Base-by-base conservation (phyloP, 2,113 vertebrate genomes). In the Leptodactylus fuscus region DNA sequence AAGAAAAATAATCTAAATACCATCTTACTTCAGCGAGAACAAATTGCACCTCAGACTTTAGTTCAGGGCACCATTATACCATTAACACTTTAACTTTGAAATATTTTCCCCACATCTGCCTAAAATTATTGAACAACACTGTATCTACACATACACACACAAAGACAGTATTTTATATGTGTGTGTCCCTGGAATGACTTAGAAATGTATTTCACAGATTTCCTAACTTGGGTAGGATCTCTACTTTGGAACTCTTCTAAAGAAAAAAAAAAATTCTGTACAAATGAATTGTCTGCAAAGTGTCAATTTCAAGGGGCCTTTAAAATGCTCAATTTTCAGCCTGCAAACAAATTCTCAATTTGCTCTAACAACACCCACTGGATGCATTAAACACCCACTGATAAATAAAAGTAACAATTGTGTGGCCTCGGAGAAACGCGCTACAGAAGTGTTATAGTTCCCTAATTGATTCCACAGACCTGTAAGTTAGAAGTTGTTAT, bases 281-380 rank as follows among this genome's bases (percentile, higher is more conserved):
- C 11, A 73, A 83, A 75, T 75, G 60, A 79, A 77, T 69, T 77
- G 83, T 69, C 32, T 67, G 74, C n/a, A 78, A 85, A 85, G 83
- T 85, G 74, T 65, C 77, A 76, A 67, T 78, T 85, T 85, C 83
- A 78, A 13, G 83, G 60, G 83, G 60, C 74, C 41, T 78, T 85
- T 85, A 51, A 85, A 85, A 51, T 51, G 24, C 74, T 78, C 44
- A 24, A 83, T 78, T 78, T 85, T 85, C 83, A 78, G 83, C 60
- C 83, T 69, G 83, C 74, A 85, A 85, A 85, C 74, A 79, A 70
- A 78, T 85, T 79, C 83, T 78, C 83, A 85, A 78, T 67, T 85
- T 65, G 74, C 44, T 85, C 22, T 85, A 41, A 85, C 74, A 85
- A 67, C 82, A 84, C 82, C 82, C 82, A 49, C 60, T 85, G 83